Evolutionary conservation across 2,113 vertebrate species (phyloP), one percentile per base, ranked within the genome.

Genomic region (Cinclus mexicanus): DNA sequence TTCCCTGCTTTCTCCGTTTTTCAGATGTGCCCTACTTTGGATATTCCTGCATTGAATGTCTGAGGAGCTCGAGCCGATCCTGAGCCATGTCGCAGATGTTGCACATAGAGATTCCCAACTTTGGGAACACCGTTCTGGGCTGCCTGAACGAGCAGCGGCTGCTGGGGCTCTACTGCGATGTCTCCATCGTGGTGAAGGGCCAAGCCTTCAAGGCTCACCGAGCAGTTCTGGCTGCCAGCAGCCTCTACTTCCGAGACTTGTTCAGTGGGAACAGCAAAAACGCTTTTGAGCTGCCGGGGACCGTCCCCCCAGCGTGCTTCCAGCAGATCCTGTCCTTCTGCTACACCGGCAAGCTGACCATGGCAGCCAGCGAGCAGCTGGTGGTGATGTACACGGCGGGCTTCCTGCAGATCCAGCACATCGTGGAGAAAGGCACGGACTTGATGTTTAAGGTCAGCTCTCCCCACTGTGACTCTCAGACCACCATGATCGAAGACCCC

Each of bases 311-410:
- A 0, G 98, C 99, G 55, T 99, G 99, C 97, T 99, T 99, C 97
- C 99, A 99, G 98, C 99, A 99, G 98, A 99, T 99, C 97, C 98
- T 99, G 52, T 98, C 98, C 93, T 99, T 99, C 97, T 99, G 99
- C 98, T 99, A 99, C 97, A 99, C 99, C 10, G 99, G 99, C 85
- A 99, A 99, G 98, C 98, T 99, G 95, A 99, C 99, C 83, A 99
- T 99, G 99, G 99, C 99, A 0, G 99, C 99, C 49, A 99, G 99
- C 59, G 99, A 99, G 98, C 99, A 99, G 98, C 99, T 99, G 55
- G 99, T 99, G 97, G 99, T 99, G 96, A 99, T 99, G 99, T 99
- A 99, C 98, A 99, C 99, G 7, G 99, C 99, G 4, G 99, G 99
- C 84, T 99, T 99, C 98, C 98, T 99, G 95, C 99, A 99, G 97